Evolutionary conservation across 2,888 invertebrate genomes (phyloP).

Genomic region (Parnassius apollo): DNA sequence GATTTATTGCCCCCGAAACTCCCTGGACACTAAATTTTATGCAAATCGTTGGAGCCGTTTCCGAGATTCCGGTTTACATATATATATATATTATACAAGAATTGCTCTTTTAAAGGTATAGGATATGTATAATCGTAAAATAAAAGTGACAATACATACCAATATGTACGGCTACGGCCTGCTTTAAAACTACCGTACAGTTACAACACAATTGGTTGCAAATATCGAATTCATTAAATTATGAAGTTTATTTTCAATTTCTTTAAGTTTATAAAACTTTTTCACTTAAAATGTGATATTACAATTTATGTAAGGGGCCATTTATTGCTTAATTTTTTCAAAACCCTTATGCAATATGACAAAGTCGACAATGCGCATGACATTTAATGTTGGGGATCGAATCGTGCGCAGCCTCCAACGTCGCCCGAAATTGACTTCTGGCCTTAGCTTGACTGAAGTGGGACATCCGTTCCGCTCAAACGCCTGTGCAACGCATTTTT

Average conservation of each 20-base stretch:
- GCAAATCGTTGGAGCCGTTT: no score
- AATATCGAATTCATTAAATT: conserved; percentile 12
- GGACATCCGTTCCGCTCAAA: conserved; percentile 50
- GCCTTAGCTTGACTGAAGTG: conserved; percentile 59
- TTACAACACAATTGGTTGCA: conserved; percentile 21
- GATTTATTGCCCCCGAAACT: no score
- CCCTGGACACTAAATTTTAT: no score
- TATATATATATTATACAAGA: no score
- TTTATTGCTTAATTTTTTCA: conserved; percentile 29
- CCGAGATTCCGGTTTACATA: no score
- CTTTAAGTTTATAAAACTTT: conserved; percentile 19
- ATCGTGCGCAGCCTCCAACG: conserved; percentile 49
- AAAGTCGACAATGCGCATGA: conserved; percentile 59
- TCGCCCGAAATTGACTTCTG: conserved; percentile 66
- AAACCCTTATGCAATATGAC: conserved; percentile 48
- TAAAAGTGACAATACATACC: no score
- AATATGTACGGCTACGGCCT: no score
- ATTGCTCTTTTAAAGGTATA: no score
- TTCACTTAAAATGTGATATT: conserved; percentile 25
- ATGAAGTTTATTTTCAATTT: conserved; percentile 22
- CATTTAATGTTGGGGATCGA: conserved; percentile 59
- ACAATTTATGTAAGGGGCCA: conserved; percentile 26
- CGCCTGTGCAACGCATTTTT: conserved; percentile 32
- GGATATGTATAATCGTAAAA: no score
- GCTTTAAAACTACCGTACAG: conserved; percentile 5